Evolutionary conservation across 2,797 vertebrate species (phyloP).

Genomic region (Thunnus albacares): DNA sequence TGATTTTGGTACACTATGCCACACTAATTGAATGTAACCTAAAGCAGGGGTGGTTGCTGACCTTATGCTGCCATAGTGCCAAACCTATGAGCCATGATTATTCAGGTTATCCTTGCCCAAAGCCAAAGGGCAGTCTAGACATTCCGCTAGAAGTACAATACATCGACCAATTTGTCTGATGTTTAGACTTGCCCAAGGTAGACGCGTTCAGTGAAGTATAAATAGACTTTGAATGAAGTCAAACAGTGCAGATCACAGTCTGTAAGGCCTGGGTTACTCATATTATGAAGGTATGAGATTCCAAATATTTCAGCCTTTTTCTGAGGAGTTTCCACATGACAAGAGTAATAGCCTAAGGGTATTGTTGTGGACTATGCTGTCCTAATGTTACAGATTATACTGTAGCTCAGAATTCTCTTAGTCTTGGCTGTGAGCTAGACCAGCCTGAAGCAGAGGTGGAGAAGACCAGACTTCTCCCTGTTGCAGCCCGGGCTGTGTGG

Average conservation of each 20-base stretch:
- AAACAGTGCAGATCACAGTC: conserved; percentile 40
- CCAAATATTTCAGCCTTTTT: conserved; percentile 38
- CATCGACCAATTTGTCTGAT: conserved; percentile 62
- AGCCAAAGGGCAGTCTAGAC: conserved; percentile 76
- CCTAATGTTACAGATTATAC: conserved; percentile 57
- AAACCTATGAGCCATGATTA: conserved; percentile 48
- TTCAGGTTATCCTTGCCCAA: conserved; percentile 44
- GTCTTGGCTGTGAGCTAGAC: conserved; percentile 46
- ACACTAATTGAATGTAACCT: conserved; percentile 38
- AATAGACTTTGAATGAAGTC: conserved; percentile 63
- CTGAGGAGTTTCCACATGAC: conserved; percentile 38
- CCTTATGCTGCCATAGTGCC: conserved; percentile 27
- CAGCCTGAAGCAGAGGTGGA: conserved; percentile 61
- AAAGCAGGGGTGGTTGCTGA: conserved; percentile 51
- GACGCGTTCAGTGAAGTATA: conserved; percentile 51
- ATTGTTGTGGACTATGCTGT: conserved; percentile 36
- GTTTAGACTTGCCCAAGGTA: conserved; percentile 73
- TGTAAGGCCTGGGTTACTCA: conserved; percentile 3
- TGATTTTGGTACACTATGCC: conserved; percentile 23
- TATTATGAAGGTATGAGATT: conserved; percentile 35
- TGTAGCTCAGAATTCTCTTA: conserved; percentile 44
- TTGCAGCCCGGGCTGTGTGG: conserved; percentile 71
- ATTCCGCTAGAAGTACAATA: conserved; percentile 68
- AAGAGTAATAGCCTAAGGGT: conserved; percentile 31
- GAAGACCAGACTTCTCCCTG: conserved; percentile 57